Percentiles rank a stretch among this genome's conserved stretches.
Evolutionary conservation across 2,888 invertebrate species (phyloP).

Genomic region (Liopterus haemorrhoidalis): DNA sequence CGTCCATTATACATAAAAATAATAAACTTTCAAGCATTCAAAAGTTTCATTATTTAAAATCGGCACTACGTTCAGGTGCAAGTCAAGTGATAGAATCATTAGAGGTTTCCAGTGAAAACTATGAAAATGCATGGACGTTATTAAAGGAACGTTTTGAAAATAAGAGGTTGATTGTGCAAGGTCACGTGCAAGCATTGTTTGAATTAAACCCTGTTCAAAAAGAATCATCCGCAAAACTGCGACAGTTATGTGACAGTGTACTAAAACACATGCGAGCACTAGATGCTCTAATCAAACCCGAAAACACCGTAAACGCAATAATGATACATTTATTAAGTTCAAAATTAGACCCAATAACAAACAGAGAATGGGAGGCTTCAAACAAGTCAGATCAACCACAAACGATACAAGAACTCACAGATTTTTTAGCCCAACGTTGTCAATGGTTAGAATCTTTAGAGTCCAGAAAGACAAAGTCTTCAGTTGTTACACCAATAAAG

Average conservation of each 20-base stretch:
- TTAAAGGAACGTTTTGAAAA: conserved; percentile 27
- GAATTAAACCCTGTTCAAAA: background rate
- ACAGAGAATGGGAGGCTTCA: conserved; percentile 4
- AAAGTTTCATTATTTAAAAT: conserved; percentile 28
- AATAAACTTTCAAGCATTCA: conserved; percentile 17
- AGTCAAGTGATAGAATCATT: conserved; percentile 22
- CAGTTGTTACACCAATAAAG: too few species aligned
- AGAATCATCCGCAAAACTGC: background rate
- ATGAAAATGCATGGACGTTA: conserved; percentile 31
- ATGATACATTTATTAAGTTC: background rate
- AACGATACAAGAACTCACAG: conserved; percentile 4
- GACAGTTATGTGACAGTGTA: background rate
- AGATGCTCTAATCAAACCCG: background rate
- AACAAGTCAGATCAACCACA: conserved; percentile 3
- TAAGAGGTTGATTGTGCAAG: conserved; percentile 20
- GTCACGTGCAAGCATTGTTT: conserved; percentile 24
- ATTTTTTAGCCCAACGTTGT: conserved; percentile 7
- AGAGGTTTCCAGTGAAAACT: conserved; percentile 13
- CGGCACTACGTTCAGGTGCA: conserved; percentile 23
- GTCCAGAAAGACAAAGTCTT: too few species aligned
- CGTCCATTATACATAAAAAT: conserved; percentile 25
- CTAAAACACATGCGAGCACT: background rate
- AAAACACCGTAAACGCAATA: too few species aligned
- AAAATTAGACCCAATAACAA: background rate
- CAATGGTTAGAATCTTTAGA: conserved; percentile 5